Percentiles rank a stretch among this genome's conserved stretches.
Conservation (phyloP, 1,140 invertebrate genomes). For the Periplaneta americana region DNA sequence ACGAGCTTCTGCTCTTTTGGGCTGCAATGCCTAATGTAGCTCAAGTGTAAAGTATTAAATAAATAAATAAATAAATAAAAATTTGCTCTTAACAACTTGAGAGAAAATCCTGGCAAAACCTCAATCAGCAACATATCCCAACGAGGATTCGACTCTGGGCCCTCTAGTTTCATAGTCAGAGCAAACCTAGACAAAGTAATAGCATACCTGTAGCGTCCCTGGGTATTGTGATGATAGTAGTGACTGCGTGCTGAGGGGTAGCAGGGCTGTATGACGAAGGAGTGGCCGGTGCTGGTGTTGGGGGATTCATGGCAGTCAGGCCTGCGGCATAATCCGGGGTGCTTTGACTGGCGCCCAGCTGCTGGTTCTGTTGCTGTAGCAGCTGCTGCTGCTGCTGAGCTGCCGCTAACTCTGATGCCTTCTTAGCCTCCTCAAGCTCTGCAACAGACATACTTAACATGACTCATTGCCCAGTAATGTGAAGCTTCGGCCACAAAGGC, state of each 20-base stretch:
- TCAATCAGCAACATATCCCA: no score
- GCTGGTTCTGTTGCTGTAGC: conserved; percentile 39
- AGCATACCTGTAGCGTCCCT: background rate
- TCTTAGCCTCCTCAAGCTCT: conserved; percentile 75
- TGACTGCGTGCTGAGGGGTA: background rate
- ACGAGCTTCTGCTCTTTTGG: no score
- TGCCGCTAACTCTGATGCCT: conserved; percentile 51
- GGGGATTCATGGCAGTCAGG: conserved; percentile 47
- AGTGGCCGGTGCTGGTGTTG: conserved; percentile 36
- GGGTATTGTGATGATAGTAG: background rate
- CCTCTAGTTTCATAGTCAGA: no score
- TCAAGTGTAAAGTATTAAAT: no score
- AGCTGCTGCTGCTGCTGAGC: conserved; percentile 35
- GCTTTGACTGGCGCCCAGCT: conserved; percentile 40
- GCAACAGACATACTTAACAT: no score
- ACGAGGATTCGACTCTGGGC: no score
- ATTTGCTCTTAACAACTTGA: no score
- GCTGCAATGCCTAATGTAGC: no score
- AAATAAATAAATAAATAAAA: no score
- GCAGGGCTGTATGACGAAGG: conserved; percentile 18
- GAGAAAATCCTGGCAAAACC: no score
- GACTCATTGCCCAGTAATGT: background rate
- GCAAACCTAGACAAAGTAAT: no score
- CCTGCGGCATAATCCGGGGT: conserved; percentile 78
- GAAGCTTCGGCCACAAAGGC: no score